These are phyloP conservation scores for Albula glossodonta DNA, from an alignment of 2,113 vertebrate species.

Conservation along the genomic window DNA sequence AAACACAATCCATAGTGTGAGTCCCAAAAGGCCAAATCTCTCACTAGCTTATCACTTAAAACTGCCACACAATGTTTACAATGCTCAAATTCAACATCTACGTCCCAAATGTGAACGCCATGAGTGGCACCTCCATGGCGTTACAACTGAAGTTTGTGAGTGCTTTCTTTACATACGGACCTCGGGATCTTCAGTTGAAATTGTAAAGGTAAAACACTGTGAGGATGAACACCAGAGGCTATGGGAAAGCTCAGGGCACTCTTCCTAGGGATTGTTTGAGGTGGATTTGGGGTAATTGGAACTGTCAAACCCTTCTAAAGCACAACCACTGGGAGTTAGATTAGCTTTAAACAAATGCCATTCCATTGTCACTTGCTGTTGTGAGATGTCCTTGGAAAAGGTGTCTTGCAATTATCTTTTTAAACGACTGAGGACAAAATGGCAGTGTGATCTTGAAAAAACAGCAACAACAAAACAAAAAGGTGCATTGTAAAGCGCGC, in stretches of 20 bases:
- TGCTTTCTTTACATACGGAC: background rate
- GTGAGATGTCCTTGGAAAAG: background rate
- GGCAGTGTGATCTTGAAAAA: background rate
- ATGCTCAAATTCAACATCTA: background rate
- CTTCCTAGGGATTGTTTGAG: background rate
- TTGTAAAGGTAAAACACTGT: background rate
- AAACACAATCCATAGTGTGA: background rate
- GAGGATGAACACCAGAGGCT: background rate
- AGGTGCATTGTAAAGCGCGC: background rate
- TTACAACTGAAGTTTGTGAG: background rate
- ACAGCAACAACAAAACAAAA: background rate
- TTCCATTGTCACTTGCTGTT: background rate
- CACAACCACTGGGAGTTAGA: background rate
- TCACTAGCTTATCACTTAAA: background rate
- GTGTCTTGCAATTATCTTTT: background rate
- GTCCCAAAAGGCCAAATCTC: background rate
- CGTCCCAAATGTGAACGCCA: background rate
- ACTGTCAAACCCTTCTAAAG: background rate
- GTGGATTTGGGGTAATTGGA: slow-evolving; percentile 1
- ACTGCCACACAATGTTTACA: background rate
- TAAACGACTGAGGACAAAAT: background rate
- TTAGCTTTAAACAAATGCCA: background rate
- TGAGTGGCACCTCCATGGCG: background rate
- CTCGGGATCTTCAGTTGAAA: background rate
- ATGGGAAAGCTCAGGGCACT: background rate